Evolutionary conservation across 2,113 vertebrate species (phyloP).

Genomic region (Pomatorhinus ruficollis): DNA sequence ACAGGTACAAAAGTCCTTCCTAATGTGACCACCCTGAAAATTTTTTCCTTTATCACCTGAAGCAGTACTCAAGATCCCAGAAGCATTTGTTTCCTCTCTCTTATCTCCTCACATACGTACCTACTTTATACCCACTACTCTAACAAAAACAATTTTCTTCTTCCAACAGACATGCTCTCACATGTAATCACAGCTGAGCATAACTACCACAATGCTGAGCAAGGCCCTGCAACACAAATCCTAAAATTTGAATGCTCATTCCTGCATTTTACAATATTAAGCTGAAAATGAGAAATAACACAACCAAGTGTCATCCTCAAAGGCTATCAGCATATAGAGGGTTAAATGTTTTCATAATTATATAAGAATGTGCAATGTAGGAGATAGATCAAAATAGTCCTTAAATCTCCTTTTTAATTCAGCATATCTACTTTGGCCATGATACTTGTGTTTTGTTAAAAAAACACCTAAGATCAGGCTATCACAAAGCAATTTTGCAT

Average conservation of each 20-base stretch:
- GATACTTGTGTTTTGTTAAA: no score
- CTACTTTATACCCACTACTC: fast-evolving
- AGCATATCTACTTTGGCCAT: no score
- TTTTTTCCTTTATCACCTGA: background rate
- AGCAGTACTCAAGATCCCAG: background rate
- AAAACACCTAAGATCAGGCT: no score
- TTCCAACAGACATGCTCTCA: background rate
- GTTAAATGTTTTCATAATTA: background rate
- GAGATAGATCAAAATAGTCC: no score
- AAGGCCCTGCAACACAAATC: background rate
- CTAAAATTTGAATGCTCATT: background rate
- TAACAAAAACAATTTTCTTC: background rate
- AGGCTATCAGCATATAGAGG: background rate
- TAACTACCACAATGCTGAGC: background rate
- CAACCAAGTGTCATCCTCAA: background rate
- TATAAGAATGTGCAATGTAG: background rate
- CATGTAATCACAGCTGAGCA: background rate
- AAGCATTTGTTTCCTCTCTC: background rate
- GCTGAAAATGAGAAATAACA: background rate
- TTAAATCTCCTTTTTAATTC: no score
- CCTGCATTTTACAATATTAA: background rate
- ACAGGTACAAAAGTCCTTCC: background rate
- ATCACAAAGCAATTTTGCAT: background rate
- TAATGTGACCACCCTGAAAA: background rate
- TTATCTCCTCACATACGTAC: fast-evolving